Conservation (phyloP, 2,113 vertebrate genomes). For the Rhinolophus ferrumequinum region DNA sequence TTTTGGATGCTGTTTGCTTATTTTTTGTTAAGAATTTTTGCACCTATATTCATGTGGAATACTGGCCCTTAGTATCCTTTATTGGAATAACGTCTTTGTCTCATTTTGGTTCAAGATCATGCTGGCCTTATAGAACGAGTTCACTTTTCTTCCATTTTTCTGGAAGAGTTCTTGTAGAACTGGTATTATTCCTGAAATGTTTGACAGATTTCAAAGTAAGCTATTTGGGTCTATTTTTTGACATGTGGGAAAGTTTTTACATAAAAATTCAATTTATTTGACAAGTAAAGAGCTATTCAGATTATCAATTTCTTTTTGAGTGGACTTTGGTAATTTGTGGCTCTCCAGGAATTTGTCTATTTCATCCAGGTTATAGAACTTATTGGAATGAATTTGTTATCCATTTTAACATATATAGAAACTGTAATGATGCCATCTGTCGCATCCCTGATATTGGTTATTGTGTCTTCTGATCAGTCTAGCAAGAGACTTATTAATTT, state of each 20-base stretch:
- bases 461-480: not conserved
- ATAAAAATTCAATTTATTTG: not conserved
- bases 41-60: not conserved
- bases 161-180: not conserved
- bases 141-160: not conserved
- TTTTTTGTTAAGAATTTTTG: not conserved
- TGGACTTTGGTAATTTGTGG: not conserved
- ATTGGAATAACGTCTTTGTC: not conserved
- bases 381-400: not conserved
- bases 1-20: not conserved
- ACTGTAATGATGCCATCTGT: not conserved
- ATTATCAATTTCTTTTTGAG: not conserved
- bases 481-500: not conserved
- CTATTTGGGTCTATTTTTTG: not conserved
- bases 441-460: not conserved
- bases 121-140: not conserved
- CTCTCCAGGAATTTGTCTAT: not conserved
- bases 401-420: not conserved
- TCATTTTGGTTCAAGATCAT: slow-evolving; percentile 7
- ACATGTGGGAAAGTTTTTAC: not conserved
- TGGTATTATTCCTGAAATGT: not conserved
- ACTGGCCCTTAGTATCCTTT: not conserved
- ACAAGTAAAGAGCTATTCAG: not conserved
- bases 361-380: not conserved
- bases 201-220: not conserved